phyloP scores from a whole-genome alignment of 2,797 vertebrate species.

The Iguana delicatissima region DNA sequence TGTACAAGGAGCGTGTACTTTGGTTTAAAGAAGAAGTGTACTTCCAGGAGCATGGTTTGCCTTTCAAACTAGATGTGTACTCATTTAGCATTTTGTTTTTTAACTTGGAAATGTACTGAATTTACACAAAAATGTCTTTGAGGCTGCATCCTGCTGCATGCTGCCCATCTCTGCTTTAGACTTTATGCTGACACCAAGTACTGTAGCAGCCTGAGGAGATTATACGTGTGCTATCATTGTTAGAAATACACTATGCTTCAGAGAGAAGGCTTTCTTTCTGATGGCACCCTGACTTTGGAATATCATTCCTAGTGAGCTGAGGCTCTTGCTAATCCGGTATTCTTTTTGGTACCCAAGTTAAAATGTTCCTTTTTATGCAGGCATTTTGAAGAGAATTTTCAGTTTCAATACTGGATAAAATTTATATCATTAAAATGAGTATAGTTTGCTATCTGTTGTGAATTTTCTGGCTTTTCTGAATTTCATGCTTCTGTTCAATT shows the following conservation, averaged over 20 bases:
- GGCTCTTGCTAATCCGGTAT: too few relatives aligned
- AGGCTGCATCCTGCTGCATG: too few relatives aligned
- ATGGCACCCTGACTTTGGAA: too few relatives aligned
- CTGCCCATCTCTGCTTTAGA: too few relatives aligned
- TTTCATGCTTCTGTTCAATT: not conserved
- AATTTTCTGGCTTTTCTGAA: not conserved
- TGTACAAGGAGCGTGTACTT: too few relatives aligned
- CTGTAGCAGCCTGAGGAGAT: not conserved
- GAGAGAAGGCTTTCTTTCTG: not conserved
- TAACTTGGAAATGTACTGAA: too few relatives aligned
- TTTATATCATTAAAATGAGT: not conserved
- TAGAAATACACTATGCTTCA: not conserved
- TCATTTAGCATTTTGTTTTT: too few relatives aligned
- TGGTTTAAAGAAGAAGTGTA: too few relatives aligned
- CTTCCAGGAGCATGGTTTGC: too few relatives aligned
- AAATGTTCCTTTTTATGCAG: not conserved
- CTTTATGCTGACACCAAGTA: not conserved
- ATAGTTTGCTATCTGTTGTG: not conserved
- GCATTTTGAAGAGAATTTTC: not conserved
- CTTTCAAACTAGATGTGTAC: too few relatives aligned
- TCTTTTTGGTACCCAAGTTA: not conserved
- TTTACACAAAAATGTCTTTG: too few relatives aligned
- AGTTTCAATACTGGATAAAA: not conserved
- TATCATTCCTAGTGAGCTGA: too few relatives aligned
- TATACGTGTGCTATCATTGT: not conserved